Percentiles rank a stretch among this genome's conserved stretches.
Conservation (phyloP, 1,140 invertebrate genomes). For the Cepaea nemoralis region DNA sequence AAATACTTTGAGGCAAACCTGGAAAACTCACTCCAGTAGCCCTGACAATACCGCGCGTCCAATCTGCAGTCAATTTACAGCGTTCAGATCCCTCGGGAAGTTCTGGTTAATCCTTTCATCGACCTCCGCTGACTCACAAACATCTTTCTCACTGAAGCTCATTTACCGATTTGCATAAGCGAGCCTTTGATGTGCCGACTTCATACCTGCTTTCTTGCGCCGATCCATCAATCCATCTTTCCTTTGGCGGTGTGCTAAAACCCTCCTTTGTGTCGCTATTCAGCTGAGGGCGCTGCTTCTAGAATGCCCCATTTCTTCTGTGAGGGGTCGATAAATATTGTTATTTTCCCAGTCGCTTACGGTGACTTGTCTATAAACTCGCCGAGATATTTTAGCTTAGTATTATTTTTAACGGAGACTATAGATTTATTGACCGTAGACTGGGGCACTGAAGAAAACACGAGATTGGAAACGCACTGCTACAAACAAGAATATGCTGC, state of each 20-base stretch:
- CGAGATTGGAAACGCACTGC: too few relatives aligned
- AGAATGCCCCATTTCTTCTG: background rate
- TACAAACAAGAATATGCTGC: too few relatives aligned
- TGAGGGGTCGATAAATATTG: background rate
- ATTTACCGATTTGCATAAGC: background rate
- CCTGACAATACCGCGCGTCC: too few relatives aligned
- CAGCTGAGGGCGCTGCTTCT: background rate
- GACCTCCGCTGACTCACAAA: background rate
- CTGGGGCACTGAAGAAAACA: too few relatives aligned
- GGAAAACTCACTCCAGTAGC: too few relatives aligned
- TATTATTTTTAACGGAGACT: background rate
- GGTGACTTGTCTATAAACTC: background rate
- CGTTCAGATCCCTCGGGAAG: background rate
- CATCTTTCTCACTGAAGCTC: background rate
- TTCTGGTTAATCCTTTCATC: background rate
- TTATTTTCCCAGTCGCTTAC: background rate
- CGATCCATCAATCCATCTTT: background rate
- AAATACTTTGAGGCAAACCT: too few relatives aligned
- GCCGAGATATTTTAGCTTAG: background rate
- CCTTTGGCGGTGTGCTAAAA: background rate
- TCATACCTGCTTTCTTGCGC: background rate
- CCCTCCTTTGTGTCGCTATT: background rate
- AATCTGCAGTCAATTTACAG: background rate
- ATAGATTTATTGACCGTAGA: conserved; percentile 3
- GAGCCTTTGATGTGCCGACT: background rate